Conservation (phyloP, 2,888 invertebrate species). For the Ferrisia virgata region DNA sequence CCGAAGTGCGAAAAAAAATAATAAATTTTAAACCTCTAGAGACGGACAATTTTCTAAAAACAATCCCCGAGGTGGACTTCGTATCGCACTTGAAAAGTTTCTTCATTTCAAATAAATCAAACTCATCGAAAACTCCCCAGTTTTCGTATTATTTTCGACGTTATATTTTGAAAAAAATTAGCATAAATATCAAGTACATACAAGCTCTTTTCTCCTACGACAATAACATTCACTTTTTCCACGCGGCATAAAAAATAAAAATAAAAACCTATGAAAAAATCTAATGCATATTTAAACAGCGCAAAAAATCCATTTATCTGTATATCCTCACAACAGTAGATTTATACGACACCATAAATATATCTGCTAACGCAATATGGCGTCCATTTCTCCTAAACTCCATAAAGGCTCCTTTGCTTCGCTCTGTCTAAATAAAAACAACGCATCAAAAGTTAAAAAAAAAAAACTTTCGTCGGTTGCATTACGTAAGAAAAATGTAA, state of each 20-base stretch:
- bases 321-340: neutral
- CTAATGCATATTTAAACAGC: constrained; percentile 3
- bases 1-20: no score
- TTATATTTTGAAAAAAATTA: neutral
- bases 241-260: neutral
- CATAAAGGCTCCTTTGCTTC: neutral
- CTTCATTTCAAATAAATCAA: neutral
- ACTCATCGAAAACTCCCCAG: neutral
- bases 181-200: neutral
- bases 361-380: neutral
- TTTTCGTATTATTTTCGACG: neutral
- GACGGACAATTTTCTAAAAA: neutral
- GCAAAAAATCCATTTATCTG: neutral
- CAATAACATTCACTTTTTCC: neutral
- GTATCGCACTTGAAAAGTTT: neutral
- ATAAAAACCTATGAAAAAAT: neutral
- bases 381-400: neutral
- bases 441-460: neutral
- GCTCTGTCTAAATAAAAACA: neutral
- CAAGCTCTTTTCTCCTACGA: neutral
- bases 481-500: neutral
- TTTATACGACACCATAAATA: neutral
- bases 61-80: neutral
- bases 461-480: neutral
- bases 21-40: neutral